A percentile compares a stretch with the other conserved stretches of the same genome.
phyloP scores from a whole-genome alignment of 2,888 invertebrate genomes.

The Ischnura elegans region DNA sequence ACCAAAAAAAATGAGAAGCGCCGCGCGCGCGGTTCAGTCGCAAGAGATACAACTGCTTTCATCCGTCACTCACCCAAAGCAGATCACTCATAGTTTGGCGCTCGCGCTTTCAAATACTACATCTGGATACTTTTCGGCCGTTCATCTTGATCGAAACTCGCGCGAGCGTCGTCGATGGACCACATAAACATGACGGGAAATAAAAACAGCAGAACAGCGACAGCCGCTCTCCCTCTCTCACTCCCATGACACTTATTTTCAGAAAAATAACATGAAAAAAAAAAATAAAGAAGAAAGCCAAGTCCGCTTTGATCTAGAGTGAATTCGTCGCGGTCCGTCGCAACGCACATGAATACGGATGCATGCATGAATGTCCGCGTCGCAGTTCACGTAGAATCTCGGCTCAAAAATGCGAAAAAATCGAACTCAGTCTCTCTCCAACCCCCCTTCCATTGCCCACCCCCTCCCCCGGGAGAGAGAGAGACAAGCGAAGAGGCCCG shows the following conservation, averaged over 20 bases:
- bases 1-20: no score
- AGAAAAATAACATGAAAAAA: no score
- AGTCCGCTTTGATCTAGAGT: constrained; percentile 13
- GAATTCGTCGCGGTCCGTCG: neutral
- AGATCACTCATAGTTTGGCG: no score
- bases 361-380: neutral
- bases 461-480: neutral
- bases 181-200: neutral
- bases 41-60: no score
- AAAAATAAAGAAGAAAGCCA: neutral
- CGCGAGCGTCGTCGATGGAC: neutral
- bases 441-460: neutral
- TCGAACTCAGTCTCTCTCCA: neutral
- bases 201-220: neutral
- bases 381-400: constrained; percentile 14
- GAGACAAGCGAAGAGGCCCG: no score
- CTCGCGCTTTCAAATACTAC: no score
- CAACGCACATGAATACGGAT: constrained; percentile 4
- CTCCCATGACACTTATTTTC: neutral
- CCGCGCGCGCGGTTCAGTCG: no score
- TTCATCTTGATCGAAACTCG: neutral
- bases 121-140: neutral
- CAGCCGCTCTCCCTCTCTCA: neutral
- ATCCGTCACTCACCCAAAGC: no score
- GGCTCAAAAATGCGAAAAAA: constrained; percentile 22